phyloP scores from a whole-genome alignment of 1,140 invertebrate species.

The Hylaeus volcanicus region DNA sequence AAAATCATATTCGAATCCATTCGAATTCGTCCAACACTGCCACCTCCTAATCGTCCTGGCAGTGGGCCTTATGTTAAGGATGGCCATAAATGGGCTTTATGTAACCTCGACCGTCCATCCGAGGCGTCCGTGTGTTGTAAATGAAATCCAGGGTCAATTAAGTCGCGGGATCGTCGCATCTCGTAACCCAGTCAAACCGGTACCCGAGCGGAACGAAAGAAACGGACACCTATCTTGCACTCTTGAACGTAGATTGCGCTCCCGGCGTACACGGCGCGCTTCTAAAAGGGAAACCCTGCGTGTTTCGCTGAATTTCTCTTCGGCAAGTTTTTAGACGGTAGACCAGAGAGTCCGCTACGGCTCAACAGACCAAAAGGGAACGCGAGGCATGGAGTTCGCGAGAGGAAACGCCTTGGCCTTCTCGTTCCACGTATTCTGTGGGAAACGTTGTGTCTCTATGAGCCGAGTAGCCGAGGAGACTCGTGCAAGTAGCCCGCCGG shows the following conservation, averaged over 20 bases:
- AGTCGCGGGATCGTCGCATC: conserved; percentile 53
- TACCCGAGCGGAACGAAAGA: conserved; percentile 56
- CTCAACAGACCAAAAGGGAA: conserved; percentile 54
- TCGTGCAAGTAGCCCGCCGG: neutral
- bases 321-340: conserved; percentile 61
- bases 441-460: conserved; percentile 42
- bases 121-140: conserved; percentile 39
- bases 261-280: conserved; percentile 13
- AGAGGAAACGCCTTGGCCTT: conserved; percentile 61
- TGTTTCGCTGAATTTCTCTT: conserved; percentile 67
- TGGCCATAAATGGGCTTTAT: conserved; percentile 47
- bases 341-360: conserved; percentile 46
- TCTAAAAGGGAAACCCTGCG: conserved; percentile 67
- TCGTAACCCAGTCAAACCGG: conserved; percentile 67
- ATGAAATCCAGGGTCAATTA: conserved; percentile 63
- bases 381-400: conserved; percentile 18
- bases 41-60: too few relatives aligned
- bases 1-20: too few relatives aligned
- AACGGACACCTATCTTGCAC: conserved; percentile 49
- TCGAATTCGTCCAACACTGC: too few relatives aligned
- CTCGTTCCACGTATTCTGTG: conserved; percentile 52
- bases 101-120: conserved; percentile 15
- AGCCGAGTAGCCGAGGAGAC: conserved; percentile 4
- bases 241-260: conserved; percentile 43
- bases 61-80: conserved; percentile 37